Evolutionary conservation across 2,888 invertebrate genomes (phyloP).

Genomic region (Rotaria sp.): DNA sequence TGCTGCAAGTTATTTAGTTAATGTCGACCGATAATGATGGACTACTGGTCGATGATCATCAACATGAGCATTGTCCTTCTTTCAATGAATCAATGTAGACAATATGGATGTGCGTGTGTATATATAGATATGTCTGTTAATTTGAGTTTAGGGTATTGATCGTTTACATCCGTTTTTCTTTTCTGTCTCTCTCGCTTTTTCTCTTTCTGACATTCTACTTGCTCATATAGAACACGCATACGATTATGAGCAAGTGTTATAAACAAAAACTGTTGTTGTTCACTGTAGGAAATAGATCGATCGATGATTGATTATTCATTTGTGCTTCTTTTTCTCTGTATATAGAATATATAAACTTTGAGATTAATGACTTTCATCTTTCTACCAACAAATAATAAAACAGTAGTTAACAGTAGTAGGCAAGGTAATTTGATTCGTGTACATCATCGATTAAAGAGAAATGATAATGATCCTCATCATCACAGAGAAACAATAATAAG

Average conservation of each 20-base stretch:
- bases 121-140: neutral
- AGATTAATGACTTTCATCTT: constrained; percentile 24
- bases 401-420: neutral
- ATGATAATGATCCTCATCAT: neutral
- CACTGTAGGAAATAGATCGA: constrained; percentile 2
- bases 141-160: neutral
- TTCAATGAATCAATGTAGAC: neutral
- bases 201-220: constrained; percentile 9
- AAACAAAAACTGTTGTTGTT: constrained; percentile 22
- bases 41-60: constrained; percentile 3
- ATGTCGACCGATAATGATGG: constrained; percentile 3
- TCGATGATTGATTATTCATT: constrained; percentile 19
- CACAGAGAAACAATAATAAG: constrained; percentile 16
- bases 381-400: constrained; percentile 5
- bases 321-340: constrained; percentile 6
- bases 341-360: neutral
- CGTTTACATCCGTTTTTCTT: neutral
- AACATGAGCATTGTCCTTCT: neutral
- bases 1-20: neutral
- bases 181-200: neutral
- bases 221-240: neutral
- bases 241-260: constrained; percentile 22
- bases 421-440: constrained; percentile 9
- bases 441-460: constrained; percentile 9
- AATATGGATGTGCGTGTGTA: constrained; percentile 1